A percentile compares a stretch with the other conserved stretches of the same genome.
Evolutionary conservation across 1,140 invertebrate genomes (phyloP).

Genomic region (Sitodiplosis mosellana): DNA sequence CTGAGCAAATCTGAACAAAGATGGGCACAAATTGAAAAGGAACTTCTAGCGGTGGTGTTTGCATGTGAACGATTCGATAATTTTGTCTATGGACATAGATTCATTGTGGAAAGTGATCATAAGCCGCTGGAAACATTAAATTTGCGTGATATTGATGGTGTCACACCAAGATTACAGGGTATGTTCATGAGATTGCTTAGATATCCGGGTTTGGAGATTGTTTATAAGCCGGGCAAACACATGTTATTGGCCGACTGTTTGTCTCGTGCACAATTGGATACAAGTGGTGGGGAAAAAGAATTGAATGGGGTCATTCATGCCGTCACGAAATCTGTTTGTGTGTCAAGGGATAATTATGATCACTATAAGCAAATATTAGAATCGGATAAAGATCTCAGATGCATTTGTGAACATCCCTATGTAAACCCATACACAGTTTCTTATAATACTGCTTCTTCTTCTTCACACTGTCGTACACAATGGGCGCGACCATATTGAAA

Average conservation of each 20-base stretch:
- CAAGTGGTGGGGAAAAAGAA: conserved; percentile 6
- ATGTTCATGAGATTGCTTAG: too few relatives aligned
- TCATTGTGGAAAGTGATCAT: conserved; percentile 24
- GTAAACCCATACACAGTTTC: too few relatives aligned
- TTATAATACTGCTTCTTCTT: too few relatives aligned
- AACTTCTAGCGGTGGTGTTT: conserved; percentile 24
- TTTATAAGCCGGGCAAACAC: conserved; percentile 13
- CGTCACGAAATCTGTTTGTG: conserved; percentile 1
- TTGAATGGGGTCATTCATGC: conserved; percentile 6
- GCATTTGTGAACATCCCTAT: too few relatives aligned
- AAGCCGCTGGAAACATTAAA: conserved; percentile 19
- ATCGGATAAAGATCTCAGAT: background rate
- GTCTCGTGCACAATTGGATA: too few relatives aligned
- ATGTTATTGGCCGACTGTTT: conserved; percentile 12
- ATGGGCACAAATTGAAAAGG: too few relatives aligned
- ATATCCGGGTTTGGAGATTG: conserved; percentile 14
- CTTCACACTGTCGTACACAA: too few relatives aligned
- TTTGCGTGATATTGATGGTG: conserved; percentile 15
- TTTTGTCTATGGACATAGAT: conserved; percentile 16
- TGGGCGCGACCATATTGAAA: too few relatives aligned
- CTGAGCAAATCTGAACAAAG: conserved; percentile 19
- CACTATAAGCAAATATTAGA: background rate
- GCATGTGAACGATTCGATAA: conserved; percentile 21
- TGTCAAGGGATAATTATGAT: conserved; percentile 2
- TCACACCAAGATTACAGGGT: conserved; percentile 17